Conservation (phyloP, 1,140 invertebrate genomes). For the Hylaeus volcanicus region DNA sequence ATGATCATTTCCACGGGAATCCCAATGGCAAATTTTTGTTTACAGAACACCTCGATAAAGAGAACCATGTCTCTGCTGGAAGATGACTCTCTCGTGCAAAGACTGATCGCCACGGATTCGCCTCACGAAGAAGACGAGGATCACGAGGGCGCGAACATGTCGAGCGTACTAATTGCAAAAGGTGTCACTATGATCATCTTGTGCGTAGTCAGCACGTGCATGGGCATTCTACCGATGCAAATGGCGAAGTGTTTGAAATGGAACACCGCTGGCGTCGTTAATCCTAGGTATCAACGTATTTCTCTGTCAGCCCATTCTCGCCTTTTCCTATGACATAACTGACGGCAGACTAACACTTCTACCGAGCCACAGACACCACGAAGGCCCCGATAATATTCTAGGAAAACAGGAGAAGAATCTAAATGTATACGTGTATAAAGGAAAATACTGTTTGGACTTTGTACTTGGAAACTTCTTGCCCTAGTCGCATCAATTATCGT, state of each 20-base stretch:
- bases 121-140: slow-evolving; percentile 61
- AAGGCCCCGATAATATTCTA: too few species aligned
- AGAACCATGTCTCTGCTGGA: slow-evolving; percentile 26
- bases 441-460: too few species aligned
- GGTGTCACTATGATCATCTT: slow-evolving; percentile 87
- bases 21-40: background rate
- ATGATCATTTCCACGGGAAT: background rate
- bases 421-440: too few species aligned
- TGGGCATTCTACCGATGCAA: slow-evolving; percentile 86
- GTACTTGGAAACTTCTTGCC: too few species aligned
- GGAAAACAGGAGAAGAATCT: too few species aligned
- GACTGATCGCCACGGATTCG: background rate
- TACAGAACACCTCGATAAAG: background rate
- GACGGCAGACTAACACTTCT: too few species aligned
- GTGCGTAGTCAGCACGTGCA: slow-evolving; percentile 85
- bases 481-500: too few species aligned
- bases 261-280: slow-evolving; percentile 75
- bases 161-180: slow-evolving; percentile 83
- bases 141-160: slow-evolving; percentile 60
- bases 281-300: slow-evolving; percentile 73
- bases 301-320: background rate
- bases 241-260: slow-evolving; percentile 85
- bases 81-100: background rate
- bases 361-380: too few species aligned
- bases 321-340: background rate